Evolutionary conservation across 1,140 invertebrate species (phyloP), one percentile per base, ranked within the genome.

Genomic region (Telenomus remus): DNA sequence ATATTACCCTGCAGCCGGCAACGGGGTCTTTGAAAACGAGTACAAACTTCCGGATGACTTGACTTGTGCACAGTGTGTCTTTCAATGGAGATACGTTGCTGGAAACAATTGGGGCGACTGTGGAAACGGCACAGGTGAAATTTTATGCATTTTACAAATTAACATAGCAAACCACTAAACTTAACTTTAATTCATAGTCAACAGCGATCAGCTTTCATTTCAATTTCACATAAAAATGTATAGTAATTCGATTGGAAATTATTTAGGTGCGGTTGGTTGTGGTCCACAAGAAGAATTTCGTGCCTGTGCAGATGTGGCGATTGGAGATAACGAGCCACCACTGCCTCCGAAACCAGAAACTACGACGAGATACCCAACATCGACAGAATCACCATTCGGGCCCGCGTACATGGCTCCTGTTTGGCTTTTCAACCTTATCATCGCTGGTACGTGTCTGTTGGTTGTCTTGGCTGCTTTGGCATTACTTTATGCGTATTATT

Each of bases 221-320:
- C 34, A 6, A n/a, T n/a, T n/a, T n/a, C n/a, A n/a, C n/a, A n/a
- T n/a, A n/a, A n/a, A n/a, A n/a, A n/a, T n/a, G n/a, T 37, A 9
- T 37, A 42, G 16, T 57, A 44, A 35, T n/a, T 39, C n/a, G n/a
- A n/a, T n/a, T 44, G 1, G 37, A 57, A n/a, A 15, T 70, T n/a
- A n/a, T 55, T 15, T 37, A 39, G 92, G 91, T 35, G 91, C 90
- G 0, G 91, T 95, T 1, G 94, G 94, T 1, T 96, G 95, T 81
- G 95, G 95, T 0, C 92, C 92, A 0, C 95, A 96, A 84, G 95
- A 96, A 82, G 94, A 96, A 81, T 97, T 97, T 81, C 90, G 95
- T 7, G 92, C 94, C 0, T 97, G 95, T 78, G 92, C 95, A 0
- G 95, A 97, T 80, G 92, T 97, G 9, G 87, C 90, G 1, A 93